phyloP scores from a whole-genome alignment of 64 coral and sea anemone genomes.

The Montipora foliosa region DNA sequence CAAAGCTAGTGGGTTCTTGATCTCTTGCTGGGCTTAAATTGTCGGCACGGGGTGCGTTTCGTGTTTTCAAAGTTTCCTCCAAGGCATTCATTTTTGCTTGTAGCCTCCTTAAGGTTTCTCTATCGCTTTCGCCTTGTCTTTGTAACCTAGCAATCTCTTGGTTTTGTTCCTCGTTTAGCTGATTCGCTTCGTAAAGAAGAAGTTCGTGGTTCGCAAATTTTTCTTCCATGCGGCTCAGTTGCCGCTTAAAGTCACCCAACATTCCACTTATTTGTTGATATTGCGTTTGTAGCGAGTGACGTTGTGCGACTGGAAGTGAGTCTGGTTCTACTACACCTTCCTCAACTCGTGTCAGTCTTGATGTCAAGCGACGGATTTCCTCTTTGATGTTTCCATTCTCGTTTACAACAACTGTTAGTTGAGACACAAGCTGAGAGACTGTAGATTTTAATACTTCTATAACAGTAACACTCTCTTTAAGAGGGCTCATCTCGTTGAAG shows the following conservation, averaged over 20 bases:
- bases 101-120: conserved; percentile 8
- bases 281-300: neutral
- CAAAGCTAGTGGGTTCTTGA: neutral
- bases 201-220: conserved; percentile 58
- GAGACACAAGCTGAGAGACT: conserved; percentile 26
- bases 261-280: conserved; percentile 20
- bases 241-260: conserved; percentile 20
- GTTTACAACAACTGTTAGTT: neutral
- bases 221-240: conserved; percentile 6
- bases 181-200: conserved; percentile 56
- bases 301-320: neutral
- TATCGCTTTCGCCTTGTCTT: conserved; percentile 5
- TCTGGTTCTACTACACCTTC: conserved; percentile 1
- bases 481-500: neutral
- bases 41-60: neutral
- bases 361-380: conserved; percentile 9
- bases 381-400: conserved; percentile 29
- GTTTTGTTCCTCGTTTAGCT: neutral
- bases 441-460: conserved; percentile 10
- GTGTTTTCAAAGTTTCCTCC: conserved; percentile 11
- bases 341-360: neutral
- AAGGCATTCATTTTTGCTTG: neutral
- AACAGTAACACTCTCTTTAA: conserved; percentile 5
- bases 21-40: neutral
- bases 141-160: neutral